Conservation (phyloP, 2,888 invertebrate species). For the Yponomeuta cagnagella region DNA sequence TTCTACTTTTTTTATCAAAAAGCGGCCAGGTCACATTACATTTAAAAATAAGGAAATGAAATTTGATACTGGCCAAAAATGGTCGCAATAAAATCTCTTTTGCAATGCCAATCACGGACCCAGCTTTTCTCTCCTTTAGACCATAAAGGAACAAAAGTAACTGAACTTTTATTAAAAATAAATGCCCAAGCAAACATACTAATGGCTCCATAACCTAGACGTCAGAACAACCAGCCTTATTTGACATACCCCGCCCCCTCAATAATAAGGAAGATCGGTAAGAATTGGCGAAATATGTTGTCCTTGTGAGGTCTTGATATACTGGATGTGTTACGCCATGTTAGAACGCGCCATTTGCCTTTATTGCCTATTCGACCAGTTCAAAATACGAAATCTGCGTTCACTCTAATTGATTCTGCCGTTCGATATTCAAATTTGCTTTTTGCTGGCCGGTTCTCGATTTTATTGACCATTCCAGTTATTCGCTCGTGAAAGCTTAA, state of each 20-base stretch:
- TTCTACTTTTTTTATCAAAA: neutral
- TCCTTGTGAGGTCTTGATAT: constrained; percentile 32
- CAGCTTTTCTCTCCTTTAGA: constrained; percentile 12
- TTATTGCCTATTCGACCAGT: constrained; percentile 65
- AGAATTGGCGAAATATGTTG: neutral
- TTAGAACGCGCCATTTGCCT: constrained; percentile 59
- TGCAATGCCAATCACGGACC: neutral
- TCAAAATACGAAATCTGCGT: constrained; percentile 48
- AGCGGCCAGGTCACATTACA: neutral
- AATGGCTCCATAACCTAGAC: constrained; percentile 45
- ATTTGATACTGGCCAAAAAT: neutral
- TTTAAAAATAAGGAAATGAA: neutral
- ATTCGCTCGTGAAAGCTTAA: neutral
- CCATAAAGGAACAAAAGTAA: constrained; percentile 19
- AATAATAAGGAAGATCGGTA: constrained; percentile 12
- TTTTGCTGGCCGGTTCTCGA: constrained; percentile 21
- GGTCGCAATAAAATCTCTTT: neutral
- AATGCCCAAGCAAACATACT: constrained; percentile 46
- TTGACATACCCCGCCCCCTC: constrained; percentile 28
- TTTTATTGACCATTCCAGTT: constrained; percentile 12
- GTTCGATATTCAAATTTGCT: constrained; percentile 39
- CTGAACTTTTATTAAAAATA: constrained; percentile 49
- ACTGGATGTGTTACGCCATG: constrained; percentile 40
- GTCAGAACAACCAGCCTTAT: constrained; percentile 36
- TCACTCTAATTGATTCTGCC: constrained; percentile 58